Evolutionary conservation across 2,797 vertebrate species (phyloP), one percentile per base, ranked within the genome.

Genomic region (Lepus oiostolus): DNA sequence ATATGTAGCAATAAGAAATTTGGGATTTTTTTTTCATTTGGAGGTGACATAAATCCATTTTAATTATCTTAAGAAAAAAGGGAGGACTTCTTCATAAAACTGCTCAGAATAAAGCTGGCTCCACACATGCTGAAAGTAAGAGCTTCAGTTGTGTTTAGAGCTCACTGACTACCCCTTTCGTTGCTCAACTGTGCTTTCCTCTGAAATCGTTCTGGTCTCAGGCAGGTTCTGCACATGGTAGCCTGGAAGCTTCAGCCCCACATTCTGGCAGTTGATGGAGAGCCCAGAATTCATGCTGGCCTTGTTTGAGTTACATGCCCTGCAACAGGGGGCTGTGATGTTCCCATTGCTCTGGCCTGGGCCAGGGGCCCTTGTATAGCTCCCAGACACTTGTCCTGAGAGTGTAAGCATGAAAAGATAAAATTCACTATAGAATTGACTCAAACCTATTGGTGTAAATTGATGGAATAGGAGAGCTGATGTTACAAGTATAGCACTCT

Each of bases 401-500:
- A 80, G 5, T 22, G 42, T 28, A 65, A 85, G 71, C 67, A 85
- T n/a, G 79, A 70, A 89, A 90, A 90, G 14, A 24, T 77, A 87
- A 70, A 91, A 80, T 88, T 71, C 89, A 75, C 80, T 77, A 58
- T 7, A 93, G 77, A 84, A 84, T 65, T n/a, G 68, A 82, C 75
- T 38, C 76, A 75, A 72, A 75, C n/a, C 22, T 70, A 42, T 77
- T 68, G 32, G n/a, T 81, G 24, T 72, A 38, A 58, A 50, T 30
- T 21, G 67, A 58, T 10, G 50, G 14, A 24, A 17, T 16, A 75
- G 35, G 50, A 32, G 2, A 42, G 74, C 62, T 68, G 32, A 19
- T 65, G n/a, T 42, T n/a, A 47, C 70, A 90, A 68, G 62, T 26
- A 88, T 28, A 70, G 85, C 50, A 85, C 75, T 85, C 96, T 96